These are phyloP conservation scores for Poecilobothrus nobilitatus DNA, from an alignment of 2,888 invertebrate genomes.

Conservation along the genomic window DNA sequence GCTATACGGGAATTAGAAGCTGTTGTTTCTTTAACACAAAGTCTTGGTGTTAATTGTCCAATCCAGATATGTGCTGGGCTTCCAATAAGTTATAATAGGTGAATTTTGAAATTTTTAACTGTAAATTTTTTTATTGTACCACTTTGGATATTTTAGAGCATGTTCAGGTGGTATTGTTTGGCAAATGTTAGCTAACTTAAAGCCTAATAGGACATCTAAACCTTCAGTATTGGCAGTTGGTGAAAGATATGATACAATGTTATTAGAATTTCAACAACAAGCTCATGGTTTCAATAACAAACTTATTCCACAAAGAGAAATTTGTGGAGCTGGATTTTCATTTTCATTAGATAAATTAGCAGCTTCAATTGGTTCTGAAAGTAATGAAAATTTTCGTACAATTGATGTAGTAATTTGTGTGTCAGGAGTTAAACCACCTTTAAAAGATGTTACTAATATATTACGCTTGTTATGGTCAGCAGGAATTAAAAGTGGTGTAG, in stretches of 20 bases:
- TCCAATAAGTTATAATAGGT: constrained; percentile 46
- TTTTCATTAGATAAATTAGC: constrained; percentile 74
- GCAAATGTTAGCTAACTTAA: constrained; percentile 46
- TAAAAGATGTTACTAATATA: constrained; percentile 49
- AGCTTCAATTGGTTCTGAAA: constrained; percentile 49
- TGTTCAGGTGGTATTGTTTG: constrained; percentile 52
- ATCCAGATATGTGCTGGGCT: constrained; percentile 45
- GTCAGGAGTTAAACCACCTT: constrained; percentile 50
- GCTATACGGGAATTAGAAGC: constrained; percentile 67
- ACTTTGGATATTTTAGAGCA: constrained; percentile 30
- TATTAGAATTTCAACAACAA: constrained; percentile 56
- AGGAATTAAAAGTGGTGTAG: constrained; percentile 56
- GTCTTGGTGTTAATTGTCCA: constrained; percentile 66
- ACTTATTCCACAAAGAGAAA: constrained; percentile 33
- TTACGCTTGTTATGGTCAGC: constrained; percentile 61
- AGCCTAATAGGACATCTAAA: constrained; percentile 41
- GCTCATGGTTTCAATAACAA: constrained; percentile 38
- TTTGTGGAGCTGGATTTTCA: constrained; percentile 70
- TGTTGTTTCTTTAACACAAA: constrained; percentile 60
- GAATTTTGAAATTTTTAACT: neutral
- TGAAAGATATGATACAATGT: constrained; percentile 79
- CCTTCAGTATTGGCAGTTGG: constrained; percentile 75
- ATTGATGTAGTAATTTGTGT: constrained; percentile 64
- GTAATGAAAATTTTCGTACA: constrained; percentile 47
- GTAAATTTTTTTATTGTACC: neutral